A percentile compares a stretch with the other conserved stretches of the same genome.
These are phyloP conservation scores for Aphidius ervi DNA, from an alignment of 1,140 invertebrate species.

Conservation along the genomic window DNA sequence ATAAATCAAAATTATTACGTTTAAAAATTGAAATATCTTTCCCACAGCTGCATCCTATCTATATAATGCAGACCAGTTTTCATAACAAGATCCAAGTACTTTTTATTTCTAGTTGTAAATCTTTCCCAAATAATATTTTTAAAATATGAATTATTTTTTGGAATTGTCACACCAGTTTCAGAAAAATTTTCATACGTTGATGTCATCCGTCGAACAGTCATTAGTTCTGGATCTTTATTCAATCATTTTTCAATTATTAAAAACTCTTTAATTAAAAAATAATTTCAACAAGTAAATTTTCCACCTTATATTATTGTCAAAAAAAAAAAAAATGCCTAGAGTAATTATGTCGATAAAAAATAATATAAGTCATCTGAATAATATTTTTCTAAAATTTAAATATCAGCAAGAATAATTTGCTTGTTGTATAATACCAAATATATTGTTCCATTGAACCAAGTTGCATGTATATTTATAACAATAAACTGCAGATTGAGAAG, in stretches of 20 bases:
- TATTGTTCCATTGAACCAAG: slow-evolving; percentile 49
- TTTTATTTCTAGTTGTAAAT: slow-evolving; percentile 48
- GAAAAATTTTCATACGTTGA: slow-evolving; percentile 43
- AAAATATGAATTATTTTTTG: slow-evolving; percentile 23
- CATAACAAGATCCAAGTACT: slow-evolving; percentile 56
- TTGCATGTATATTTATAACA: slow-evolving; percentile 55
- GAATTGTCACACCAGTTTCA: slow-evolving; percentile 43
- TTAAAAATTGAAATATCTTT: slow-evolving; percentile 53
- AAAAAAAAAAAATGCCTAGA: too few relatives aligned
- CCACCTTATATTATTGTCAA: too few relatives aligned
- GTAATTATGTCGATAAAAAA: too few relatives aligned
- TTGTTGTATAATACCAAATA: slow-evolving; percentile 43
- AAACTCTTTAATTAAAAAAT: background rate
- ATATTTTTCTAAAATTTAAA: too few relatives aligned
- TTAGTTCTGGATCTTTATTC: slow-evolving; percentile 22
- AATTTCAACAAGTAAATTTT: slow-evolving; percentile 2
- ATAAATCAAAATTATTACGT: background rate
- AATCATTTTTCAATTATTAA: background rate
- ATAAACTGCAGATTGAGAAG: slow-evolving; percentile 49
- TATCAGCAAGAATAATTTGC: too few relatives aligned
- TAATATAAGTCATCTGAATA: too few relatives aligned
- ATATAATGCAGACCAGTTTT: slow-evolving; percentile 52
- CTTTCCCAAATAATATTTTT: slow-evolving; percentile 54
- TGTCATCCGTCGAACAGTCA: slow-evolving; percentile 36
- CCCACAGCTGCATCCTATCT: slow-evolving; percentile 57